Evolutionary conservation across 2,888 invertebrate genomes (phyloP).

Genomic region (Amblyteles armatorius): DNA sequence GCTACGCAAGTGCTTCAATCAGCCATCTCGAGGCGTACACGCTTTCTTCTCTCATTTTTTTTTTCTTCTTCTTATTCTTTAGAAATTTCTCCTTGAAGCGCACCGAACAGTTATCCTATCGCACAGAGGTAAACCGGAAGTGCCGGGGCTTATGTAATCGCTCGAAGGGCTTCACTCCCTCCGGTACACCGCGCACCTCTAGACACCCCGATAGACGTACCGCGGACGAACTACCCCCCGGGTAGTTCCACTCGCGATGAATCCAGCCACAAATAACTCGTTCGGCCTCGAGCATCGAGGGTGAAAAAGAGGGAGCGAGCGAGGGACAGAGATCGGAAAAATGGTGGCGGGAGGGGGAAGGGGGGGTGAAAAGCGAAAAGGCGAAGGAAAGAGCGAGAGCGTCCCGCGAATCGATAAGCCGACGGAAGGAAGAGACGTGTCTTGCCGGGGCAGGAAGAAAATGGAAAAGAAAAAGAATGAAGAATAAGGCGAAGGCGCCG

Average conservation of each 20-base stretch:
- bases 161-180: constrained; percentile 51
- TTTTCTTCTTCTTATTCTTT: constrained; percentile 34
- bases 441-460: constrained; percentile 41
- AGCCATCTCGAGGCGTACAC: not conserved
- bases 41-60: constrained; percentile 8
- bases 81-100: constrained; percentile 20
- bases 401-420: constrained; percentile 71
- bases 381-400: constrained; percentile 36
- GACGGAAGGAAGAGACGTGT: constrained; percentile 67
- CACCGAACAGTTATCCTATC: constrained; percentile 45
- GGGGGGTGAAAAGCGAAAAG: constrained; percentile 37
- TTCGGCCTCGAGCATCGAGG: constrained; percentile 58
- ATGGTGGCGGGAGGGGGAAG: not conserved
- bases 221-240: constrained; percentile 51
- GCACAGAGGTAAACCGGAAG: constrained; percentile 58
- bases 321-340: constrained; percentile 35
- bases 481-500: constrained; percentile 44
- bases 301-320: constrained; percentile 9
- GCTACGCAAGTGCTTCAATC: not conserved
- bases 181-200: constrained; percentile 38
- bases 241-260: constrained; percentile 65
- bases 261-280: constrained; percentile 69
- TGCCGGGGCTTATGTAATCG: constrained; percentile 62
- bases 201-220: constrained; percentile 51
- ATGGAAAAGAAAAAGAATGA: constrained; percentile 51